Conservation (phyloP, 2,888 invertebrate genomes). For the Amiota minor region DNA sequence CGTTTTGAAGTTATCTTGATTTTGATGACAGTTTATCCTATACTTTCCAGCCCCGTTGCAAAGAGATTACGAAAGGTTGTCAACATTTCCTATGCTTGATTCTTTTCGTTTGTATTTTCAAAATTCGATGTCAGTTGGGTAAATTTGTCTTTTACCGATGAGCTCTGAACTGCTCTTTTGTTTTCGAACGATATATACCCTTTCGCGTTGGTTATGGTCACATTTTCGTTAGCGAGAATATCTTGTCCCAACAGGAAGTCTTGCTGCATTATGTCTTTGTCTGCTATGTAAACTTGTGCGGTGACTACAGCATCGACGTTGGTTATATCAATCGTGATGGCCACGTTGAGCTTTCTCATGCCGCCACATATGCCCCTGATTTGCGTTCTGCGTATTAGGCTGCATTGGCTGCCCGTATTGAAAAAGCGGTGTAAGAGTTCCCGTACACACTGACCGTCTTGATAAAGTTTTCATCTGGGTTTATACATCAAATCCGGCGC, state of each 20-base stretch:
- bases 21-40: constrained; percentile 25
- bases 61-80: too few relatives aligned
- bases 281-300: constrained; percentile 26
- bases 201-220: background rate
- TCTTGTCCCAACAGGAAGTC: constrained; percentile 30
- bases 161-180: constrained; percentile 18
- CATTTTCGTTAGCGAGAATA: constrained; percentile 10
- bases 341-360: constrained; percentile 31
- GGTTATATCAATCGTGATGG: constrained; percentile 18
- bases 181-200: constrained; percentile 15
- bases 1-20: background rate
- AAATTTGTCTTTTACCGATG: constrained; percentile 13
- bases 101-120: too few relatives aligned
- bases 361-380: constrained; percentile 36
- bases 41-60: constrained; percentile 30
- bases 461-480: constrained; percentile 24
- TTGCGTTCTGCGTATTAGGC: constrained; percentile 32
- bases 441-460: constrained; percentile 18
- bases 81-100: too few relatives aligned
- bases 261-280: constrained; percentile 23
- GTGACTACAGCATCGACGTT: background rate
- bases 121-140: background rate
- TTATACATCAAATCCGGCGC: constrained; percentile 27
- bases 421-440: constrained; percentile 32
- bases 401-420: constrained; percentile 35